These are phyloP conservation scores for Enteromius treurensis DNA, from an alignment of 2,797 vertebrate species.

Conservation along the genomic window DNA sequence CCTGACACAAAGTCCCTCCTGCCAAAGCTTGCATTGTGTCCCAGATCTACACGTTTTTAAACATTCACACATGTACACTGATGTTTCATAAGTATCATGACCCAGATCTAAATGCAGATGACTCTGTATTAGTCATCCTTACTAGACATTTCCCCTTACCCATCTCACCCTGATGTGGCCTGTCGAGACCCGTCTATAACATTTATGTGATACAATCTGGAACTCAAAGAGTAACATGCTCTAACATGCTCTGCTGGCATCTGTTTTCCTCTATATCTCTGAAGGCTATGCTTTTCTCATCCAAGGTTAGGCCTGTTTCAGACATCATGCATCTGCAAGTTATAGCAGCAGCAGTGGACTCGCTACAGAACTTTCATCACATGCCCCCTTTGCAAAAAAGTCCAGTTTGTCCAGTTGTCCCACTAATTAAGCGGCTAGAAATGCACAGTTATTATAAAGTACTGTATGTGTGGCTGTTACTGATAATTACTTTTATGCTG, in stretches of 20 bases:
- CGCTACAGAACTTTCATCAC: background rate
- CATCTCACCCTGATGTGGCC: background rate
- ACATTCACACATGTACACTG: conserved; percentile 10
- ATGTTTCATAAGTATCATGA: conserved; percentile 10
- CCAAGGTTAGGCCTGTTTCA: background rate
- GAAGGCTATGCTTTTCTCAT: background rate
- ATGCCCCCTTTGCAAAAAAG: background rate
- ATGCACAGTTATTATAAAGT: background rate
- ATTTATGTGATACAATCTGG: conserved; percentile 17
- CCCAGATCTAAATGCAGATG: background rate
- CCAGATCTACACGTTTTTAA: background rate
- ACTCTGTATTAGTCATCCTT: conserved; percentile 8
- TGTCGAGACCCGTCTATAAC: conserved; percentile 32
- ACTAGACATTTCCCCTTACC: background rate
- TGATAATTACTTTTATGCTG: background rate
- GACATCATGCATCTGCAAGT: background rate
- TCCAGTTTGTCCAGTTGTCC: background rate
- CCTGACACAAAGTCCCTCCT: conserved; percentile 9
- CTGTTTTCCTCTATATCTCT: conserved; percentile 17
- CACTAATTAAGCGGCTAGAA: background rate
- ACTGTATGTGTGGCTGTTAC: background rate
- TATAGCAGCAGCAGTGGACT: background rate
- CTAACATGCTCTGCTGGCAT: conserved; percentile 35
- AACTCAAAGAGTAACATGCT: conserved; percentile 26
- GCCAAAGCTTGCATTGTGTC: conserved; percentile 13